Evolutionary conservation across 2,797 vertebrate species (phyloP), one percentile per base, ranked within the genome.

Genomic region (Oryzias dopingdopingensis): DNA sequence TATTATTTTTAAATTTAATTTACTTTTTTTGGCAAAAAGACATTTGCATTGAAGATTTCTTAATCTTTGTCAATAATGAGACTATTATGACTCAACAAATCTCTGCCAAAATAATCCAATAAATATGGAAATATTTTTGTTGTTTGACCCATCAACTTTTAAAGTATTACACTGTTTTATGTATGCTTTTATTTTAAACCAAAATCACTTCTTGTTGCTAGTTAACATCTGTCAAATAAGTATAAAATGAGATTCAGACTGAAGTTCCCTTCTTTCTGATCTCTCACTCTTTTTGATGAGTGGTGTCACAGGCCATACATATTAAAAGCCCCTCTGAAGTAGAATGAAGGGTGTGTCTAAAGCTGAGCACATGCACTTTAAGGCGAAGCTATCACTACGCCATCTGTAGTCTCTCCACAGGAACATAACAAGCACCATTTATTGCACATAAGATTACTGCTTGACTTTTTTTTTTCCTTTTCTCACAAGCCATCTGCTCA

Each of bases 381-480:
- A 85, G 66, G 79, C 76, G 79, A 80, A 70, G 79, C 85, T 82
- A 85, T 86, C 91, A 89, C 83, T 79, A 81, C 42, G 65, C 91
- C 92, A 92, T 93, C 91, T 93, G 92, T 81, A 87, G 80, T 83
- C 83, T 78, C 88, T 88, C 90, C 85, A 85, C 88, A 83, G 90
- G 89, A 90, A 89, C 85, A 88, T 88, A 91, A 91, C 85, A 85
- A 92, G 87, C 83, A 83, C 74, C 89, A 89, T 91, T 92, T 90
- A 92, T 89, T 90, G 87, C 88, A 90, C 90, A 92, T 91, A 91
- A 89, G 89, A 93, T 91, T 90, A 86, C 74, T 72, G 76, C 81
- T 74, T 83, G 77, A 65, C 69, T 53, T 56, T 72, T 67, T 57
- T 78, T 86, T 78, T 62, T 69, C 59, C 62, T 23, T 13, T 42